Base-by-base conservation (phyloP, 1,140 invertebrate genomes). In the Brachionus manjavacas region DNA sequence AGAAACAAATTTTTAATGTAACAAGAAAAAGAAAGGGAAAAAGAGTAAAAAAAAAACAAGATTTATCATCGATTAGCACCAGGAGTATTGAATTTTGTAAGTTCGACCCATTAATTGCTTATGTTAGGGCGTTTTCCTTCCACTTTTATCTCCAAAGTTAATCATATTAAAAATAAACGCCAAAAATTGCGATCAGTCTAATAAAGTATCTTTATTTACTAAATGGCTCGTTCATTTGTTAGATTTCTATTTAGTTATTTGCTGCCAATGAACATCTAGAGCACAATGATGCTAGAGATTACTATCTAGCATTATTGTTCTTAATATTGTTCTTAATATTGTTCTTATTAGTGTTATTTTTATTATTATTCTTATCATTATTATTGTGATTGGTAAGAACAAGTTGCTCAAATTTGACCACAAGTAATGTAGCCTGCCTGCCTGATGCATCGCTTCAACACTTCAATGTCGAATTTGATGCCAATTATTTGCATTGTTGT, bases 91-190 rank as follows among this genome's bases (percentile, higher is more conserved):
- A 16, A 35, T 72, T 20, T 20, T 72, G 6, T 41, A 35, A 41
- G 9, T 20, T 41, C 31, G 28, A 31, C 31, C 52, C 20, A 60
- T 20, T 60, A 60, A 60, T 60, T 60, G 52, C 20, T 60, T 60
- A 1, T 20, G n/a, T 23, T 23, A 60, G 23, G 52, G 52, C 52
- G 52, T 60, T 60, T 60, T 6, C n/a, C 8, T 9, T 60, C 52
- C 16, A 60, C 23, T 60, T 52, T 68, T 68, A 68, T 68, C 66
- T 31, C 11, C 3, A 31, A 68, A 68, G 12, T 28, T 39, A 41
- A 72, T 72, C 68, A 72, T 72, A 20, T 72, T 41, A 41, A 72
- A 72, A 72, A 20, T 72, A 72, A 72, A 72, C 31, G n/a, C 52
- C 52, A 20, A 4, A 20, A 23, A 60, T 1, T 14, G 4, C 6